Conservation (phyloP, 2,113 vertebrate species). For the Leucoraja erinaceus region DNA sequence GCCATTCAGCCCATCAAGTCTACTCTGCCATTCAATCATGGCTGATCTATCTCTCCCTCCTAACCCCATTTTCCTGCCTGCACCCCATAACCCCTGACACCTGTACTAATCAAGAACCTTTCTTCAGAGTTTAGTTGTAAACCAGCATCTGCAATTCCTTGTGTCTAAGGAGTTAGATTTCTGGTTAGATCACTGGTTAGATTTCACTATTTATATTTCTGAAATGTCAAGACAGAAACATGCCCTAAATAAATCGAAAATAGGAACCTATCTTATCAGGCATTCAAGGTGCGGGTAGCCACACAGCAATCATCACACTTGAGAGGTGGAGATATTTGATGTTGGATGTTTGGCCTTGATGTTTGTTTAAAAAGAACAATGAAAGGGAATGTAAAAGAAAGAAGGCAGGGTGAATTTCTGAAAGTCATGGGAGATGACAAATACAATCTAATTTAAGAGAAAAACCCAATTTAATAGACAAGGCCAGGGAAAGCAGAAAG, state of each 20-base stretch:
- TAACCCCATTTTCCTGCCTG: too few species aligned
- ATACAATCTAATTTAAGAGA: neutral
- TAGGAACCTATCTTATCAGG: neutral
- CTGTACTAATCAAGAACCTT: too few species aligned
- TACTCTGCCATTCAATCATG: too few species aligned
- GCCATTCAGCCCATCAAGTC: too few species aligned
- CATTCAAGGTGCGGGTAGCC: neutral
- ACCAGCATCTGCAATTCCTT: too few species aligned
- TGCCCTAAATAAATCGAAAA: neutral
- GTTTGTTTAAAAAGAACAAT: neutral
- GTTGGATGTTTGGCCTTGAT: neutral
- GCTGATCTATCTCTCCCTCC: too few species aligned
- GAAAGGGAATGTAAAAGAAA: neutral
- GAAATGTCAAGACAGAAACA: neutral
- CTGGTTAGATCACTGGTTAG: neutral
- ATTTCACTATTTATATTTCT: neutral
- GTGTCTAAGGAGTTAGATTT: neutral
- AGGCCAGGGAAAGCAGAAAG: neutral
- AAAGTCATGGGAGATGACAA: neutral
- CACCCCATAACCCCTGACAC: too few species aligned
- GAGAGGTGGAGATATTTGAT: neutral
- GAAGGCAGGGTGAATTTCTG: neutral
- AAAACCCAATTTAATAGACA: neutral
- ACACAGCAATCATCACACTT: neutral
- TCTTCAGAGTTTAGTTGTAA: too few species aligned